Evolutionary conservation across 2,113 vertebrate species (phyloP), one percentile per base, ranked within the genome.

Genomic region (Mormoops blainvillei): DNA sequence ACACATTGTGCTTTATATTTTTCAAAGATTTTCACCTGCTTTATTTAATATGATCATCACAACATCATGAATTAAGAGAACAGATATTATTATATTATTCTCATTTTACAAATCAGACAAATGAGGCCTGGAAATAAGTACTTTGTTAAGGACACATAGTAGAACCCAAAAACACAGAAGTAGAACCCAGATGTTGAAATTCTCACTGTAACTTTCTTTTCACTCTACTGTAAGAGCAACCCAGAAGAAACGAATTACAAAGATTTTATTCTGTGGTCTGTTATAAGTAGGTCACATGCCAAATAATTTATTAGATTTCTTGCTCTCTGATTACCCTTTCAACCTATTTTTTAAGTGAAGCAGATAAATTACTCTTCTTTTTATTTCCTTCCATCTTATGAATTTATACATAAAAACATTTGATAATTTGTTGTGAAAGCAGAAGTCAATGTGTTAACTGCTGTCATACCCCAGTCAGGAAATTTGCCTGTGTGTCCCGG

Each of bases 401-500:
- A 77, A 88, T 1, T 20, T 56, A 78, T 82, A 24, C 52, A 74
- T 33, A 71, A 89, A 86, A 90, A 88, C 31, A 36, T 50, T 13
- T 76, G 67, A 67, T 77, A 86, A 36, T 89, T 70, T 83, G 41
- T 80, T 7, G 0, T 91, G 94, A 92, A 26, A 61, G 74, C 68
- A 90, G 93, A 93, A 97, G 43, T 87, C 8, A 83, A 36, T 3
- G 12, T 52, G 92, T 67, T 50, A 71, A 70, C 70, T 92, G 96
- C 83, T 31, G 24, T 90, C 31, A 10, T 18, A 54, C 85, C 54
- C 5, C 78, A 81, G 56, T 31, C 89, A 97, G 96, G 97, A 96
- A 95, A 91, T 95, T 77, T 85, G 89, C 96, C 97, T 16, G 2
- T 24, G 12, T 90, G 80, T 94, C 82, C 86, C 96, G 86, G 80